A percentile compares a stretch with the other conserved stretches of the same genome.
Conservation (phyloP, 2,888 invertebrate genomes). For the Myopa tessellatipennis region DNA sequence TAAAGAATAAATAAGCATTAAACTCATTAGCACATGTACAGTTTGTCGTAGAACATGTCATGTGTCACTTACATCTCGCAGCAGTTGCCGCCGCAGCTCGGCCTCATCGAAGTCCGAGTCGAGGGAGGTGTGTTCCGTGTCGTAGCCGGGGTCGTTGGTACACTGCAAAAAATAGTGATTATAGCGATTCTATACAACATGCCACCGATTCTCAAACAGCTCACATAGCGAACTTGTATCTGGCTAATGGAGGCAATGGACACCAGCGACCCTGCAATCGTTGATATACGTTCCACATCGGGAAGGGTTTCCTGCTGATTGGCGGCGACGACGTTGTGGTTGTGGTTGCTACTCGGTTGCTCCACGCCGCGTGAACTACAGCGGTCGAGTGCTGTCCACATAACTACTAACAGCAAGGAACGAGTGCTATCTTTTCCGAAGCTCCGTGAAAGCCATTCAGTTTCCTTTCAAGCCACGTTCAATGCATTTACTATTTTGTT, state of each 20-base stretch:
- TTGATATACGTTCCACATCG: slow-evolving; percentile 75
- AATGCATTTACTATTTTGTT: not conserved
- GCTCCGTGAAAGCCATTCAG: slow-evolving; percentile 31
- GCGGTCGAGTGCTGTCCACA: slow-evolving; percentile 59
- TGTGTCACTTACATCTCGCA: slow-evolving; percentile 79
- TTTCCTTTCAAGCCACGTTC: not conserved
- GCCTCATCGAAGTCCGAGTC: slow-evolving; percentile 84
- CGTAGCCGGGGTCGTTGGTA: slow-evolving; percentile 74
- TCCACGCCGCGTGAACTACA: slow-evolving; percentile 64
- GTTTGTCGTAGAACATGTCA: not conserved
- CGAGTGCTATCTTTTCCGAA: slow-evolving; percentile 47
- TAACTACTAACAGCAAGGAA: slow-evolving; percentile 38
- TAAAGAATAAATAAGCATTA: slow-evolving; percentile 26
- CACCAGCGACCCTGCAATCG: slow-evolving; percentile 77
- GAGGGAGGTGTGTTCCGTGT: slow-evolving; percentile 84
- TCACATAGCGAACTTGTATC: slow-evolving; percentile 66
- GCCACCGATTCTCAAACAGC: slow-evolving; percentile 36
- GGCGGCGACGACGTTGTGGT: slow-evolving; percentile 57
- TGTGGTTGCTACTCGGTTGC: slow-evolving; percentile 55
- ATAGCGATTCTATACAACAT: not conserved
- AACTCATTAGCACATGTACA: not conserved
- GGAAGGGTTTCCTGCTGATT: slow-evolving; percentile 74
- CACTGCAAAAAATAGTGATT: slow-evolving; percentile 54
- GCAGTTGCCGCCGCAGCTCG: slow-evolving; percentile 79
- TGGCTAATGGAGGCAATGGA: slow-evolving; percentile 73